Evolutionary conservation across 2,797 vertebrate genomes (phyloP), one percentile per base, ranked within the genome.

Genomic region (Lagorchestes hirsutus): DNA sequence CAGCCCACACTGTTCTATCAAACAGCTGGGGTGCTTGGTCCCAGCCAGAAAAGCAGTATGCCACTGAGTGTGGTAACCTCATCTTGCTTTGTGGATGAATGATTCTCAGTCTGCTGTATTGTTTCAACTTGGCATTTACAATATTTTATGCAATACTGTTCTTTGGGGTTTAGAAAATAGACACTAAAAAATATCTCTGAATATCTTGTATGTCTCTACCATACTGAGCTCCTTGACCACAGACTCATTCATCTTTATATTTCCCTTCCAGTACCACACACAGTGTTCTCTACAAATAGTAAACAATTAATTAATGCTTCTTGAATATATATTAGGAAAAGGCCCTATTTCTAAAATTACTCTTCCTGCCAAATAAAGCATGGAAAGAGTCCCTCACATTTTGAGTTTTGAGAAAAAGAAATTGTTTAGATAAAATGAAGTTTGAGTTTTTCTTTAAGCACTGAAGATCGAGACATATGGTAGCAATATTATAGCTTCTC

Each of bases 11-110:
- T 55, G 52, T 91, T 91, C 90, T 31, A 55, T 91, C 50, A 91
- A 91, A 91, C 90, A 91, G 90, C 90, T 55, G 52, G 90, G 90
- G 31, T 91, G 28, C 50, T 91, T 91, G 28, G 54, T 91, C 29
- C 54, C 52, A 91, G 90, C 90, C 90, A 91, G 52, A 54, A 91
- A 91, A n/a, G 9, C 52, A 91, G 90, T 54, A 55, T 91, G 90
- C 90, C 90, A 91, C 29, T 31, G 54, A 55, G 9, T 91, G 28
- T 55, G 28, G 90, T 31, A 91, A 91, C 90, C 29, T 91, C 52
- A 54, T 91, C 54, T 91, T 55, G 28, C 28, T 55, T 87, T 87
- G 46, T 87, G 74, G 40, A 50, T 87, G 40, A 87, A 87, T 11
- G 40, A 50, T 87, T 87, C 40, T 50, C 74, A 82, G 40, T 87